phyloP scores from a whole-genome alignment of 2,113 vertebrate genomes.

The Argyrosomus japonicus region DNA sequence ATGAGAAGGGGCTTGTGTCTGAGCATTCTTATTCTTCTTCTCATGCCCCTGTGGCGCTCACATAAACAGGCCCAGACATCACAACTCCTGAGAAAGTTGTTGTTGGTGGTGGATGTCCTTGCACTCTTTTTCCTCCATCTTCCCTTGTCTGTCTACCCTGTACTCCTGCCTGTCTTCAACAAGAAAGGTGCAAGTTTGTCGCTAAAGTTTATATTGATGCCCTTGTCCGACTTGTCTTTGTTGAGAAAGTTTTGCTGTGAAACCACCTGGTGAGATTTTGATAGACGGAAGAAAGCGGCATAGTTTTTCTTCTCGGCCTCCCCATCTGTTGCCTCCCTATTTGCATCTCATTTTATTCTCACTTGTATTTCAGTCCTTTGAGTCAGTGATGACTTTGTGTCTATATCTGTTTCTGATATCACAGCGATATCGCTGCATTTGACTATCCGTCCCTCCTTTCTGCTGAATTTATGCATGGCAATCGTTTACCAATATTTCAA shows the following conservation, averaged over 20 bases:
- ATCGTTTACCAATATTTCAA: conserved; percentile 10
- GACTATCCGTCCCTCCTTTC: conserved; percentile 9
- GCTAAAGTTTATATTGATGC: conserved; percentile 7
- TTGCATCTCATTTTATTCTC: conserved; percentile 50
- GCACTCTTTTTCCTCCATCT: conserved; percentile 6
- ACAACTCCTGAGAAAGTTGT: conserved; percentile 25
- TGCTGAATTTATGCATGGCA: conserved; percentile 27
- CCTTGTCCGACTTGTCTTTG: not conserved
- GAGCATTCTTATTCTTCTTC: not conserved
- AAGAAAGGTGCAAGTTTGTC: not conserved
- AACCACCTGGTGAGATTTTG: not conserved
- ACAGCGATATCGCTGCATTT: not conserved
- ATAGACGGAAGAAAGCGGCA: conserved; percentile 21
- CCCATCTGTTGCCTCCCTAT: conserved; percentile 29
- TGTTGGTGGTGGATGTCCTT: conserved; percentile 40
- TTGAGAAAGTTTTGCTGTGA: conserved; percentile 1
- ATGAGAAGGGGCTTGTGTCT: conserved; percentile 21
- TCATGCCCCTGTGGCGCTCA: not conserved
- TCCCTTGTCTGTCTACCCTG: not conserved
- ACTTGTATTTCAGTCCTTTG: conserved; percentile 32
- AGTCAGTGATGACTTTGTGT: conserved; percentile 42
- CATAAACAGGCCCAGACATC: conserved; percentile 38
- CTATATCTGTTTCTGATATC: conserved; percentile 27
- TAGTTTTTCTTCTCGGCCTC: conserved; percentile 23
- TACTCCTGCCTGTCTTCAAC: not conserved